Base-by-base conservation (phyloP, 2,113 vertebrate species). In the Phaethon lepturus region DNA sequence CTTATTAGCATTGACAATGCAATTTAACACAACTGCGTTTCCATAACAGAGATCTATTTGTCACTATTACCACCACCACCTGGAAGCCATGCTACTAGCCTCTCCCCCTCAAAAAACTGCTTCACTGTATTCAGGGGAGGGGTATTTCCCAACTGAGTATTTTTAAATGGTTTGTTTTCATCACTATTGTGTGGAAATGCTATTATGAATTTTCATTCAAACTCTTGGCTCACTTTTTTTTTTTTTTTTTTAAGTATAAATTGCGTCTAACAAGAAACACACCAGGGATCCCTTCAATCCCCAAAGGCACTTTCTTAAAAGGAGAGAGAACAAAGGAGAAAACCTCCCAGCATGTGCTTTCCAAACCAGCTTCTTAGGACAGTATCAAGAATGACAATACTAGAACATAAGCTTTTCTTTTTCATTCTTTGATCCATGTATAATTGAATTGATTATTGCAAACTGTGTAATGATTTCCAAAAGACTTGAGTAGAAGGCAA, bases 221-320 rank as follows among this genome's bases (percentile, higher is more conserved):
- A 95, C 75, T 93, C 96, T 88, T 72, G 73, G 88, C 77, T 98
- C 94, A 78, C 93, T 93, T 95, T 93, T 94, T 94, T 89, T 88
- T 91, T 88, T 91, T 64, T 76, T 75, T 95, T 42, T 52, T 33
- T 7, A 88, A 97, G 95, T 88, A 98, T 96, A 98, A 97, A 98
- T 96, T 97, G 97, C 96, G 97, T 95, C 95, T 97, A 98, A 97
- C 97, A 97, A 97, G 96, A 98, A 97, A 97, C 97, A 97, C 97
- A 97, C 97, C 96, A 97, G 97, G 98, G 95, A 98, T 95, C 97
- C 96, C 95, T 92, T 96, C 96, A 96, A 96, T 97, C 95, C 97
- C 97, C 97, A 98, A 97, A 98, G 96, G 97, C 98, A 97, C 95
- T 98, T 97, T 97, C 97, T 98, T 96, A 98, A 98, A 98, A 98